Evolutionary conservation across 2,113 vertebrate genomes (phyloP).

Genomic region (Gymnocephalus cernua): DNA sequence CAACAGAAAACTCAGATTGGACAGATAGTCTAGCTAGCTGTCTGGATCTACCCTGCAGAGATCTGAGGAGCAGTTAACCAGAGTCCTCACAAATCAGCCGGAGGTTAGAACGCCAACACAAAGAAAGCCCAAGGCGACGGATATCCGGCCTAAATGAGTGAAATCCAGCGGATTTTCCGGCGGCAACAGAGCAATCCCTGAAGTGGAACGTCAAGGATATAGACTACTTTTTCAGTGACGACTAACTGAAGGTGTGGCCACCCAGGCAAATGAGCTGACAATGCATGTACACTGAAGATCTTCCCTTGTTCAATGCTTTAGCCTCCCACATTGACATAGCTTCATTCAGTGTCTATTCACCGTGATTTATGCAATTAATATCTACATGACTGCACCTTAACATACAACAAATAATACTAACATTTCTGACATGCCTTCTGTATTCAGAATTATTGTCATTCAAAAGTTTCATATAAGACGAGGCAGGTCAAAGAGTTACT

Average conservation of each 20-base stretch:
- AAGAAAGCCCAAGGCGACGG: too few relatives aligned
- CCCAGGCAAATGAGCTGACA: slow-evolving; percentile 9
- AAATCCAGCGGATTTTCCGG: too few relatives aligned
- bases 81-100: too few relatives aligned
- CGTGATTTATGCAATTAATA: slow-evolving; percentile 43
- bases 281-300: slow-evolving; percentile 22
- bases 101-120: too few relatives aligned
- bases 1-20: too few relatives aligned
- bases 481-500: neutral
- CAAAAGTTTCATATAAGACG: slow-evolving; percentile 14
- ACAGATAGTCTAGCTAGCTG: too few relatives aligned
- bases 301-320: slow-evolving; percentile 19
- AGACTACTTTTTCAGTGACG: slow-evolving; percentile 13
- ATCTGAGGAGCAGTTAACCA: too few relatives aligned
- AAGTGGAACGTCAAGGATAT: too few relatives aligned
- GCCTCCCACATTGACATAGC: slow-evolving; percentile 16
- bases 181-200: too few relatives aligned
- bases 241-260: neutral
- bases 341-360: slow-evolving; percentile 41
- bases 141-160: too few relatives aligned
- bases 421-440: slow-evolving; percentile 24
- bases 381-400: slow-evolving; percentile 53
- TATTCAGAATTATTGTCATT: slow-evolving; percentile 24
- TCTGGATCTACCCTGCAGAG: too few relatives aligned
- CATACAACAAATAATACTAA: slow-evolving; percentile 38